Conservation (phyloP, 2,888 invertebrate genomes). For the Lymantria monacha region DNA sequence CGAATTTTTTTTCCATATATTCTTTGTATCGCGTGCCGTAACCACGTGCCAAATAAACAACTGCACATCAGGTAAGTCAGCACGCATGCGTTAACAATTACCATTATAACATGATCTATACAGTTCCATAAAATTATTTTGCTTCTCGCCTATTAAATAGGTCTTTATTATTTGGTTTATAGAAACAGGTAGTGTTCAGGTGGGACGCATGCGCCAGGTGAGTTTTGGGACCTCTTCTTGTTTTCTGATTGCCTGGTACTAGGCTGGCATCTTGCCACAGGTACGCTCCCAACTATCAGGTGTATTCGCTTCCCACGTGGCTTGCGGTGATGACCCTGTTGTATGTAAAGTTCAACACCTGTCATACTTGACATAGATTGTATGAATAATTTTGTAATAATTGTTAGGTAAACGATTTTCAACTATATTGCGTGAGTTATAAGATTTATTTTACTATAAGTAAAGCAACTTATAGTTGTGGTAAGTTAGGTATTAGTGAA, state of each 20-base stretch:
- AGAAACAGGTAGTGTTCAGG: constrained; percentile 63
- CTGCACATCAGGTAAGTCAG: constrained; percentile 35
- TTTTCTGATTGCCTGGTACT: constrained; percentile 65
- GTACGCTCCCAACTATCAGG: constrained; percentile 73
- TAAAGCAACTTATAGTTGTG: no score
- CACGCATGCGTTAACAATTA: constrained; percentile 46
- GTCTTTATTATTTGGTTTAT: constrained; percentile 46
- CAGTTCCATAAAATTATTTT: constrained; percentile 13
- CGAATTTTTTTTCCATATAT: background rate
- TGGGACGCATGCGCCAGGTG: constrained; percentile 79
- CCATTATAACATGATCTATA: constrained; percentile 39
- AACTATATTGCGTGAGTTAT: constrained; percentile 9
- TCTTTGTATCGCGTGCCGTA: constrained; percentile 12
- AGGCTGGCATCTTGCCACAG: constrained; percentile 82
- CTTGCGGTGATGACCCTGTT: constrained; percentile 54
- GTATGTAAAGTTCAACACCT: constrained; percentile 16
- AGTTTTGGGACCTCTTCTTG: constrained; percentile 43
- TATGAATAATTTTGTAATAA: constrained; percentile 8
- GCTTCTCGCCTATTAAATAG: constrained; percentile 11
- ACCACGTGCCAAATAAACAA: constrained; percentile 47
- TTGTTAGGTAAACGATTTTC: constrained; percentile 2
- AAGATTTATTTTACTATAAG: background rate
- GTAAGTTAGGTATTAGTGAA: no score
- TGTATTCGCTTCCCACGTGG: constrained; percentile 54
- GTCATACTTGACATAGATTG: constrained; percentile 7